Percentiles rank a stretch among this genome's conserved stretches.
These are phyloP conservation scores for Cathartes aura DNA, from an alignment of 2,113 vertebrate species.

Conservation along the genomic window DNA sequence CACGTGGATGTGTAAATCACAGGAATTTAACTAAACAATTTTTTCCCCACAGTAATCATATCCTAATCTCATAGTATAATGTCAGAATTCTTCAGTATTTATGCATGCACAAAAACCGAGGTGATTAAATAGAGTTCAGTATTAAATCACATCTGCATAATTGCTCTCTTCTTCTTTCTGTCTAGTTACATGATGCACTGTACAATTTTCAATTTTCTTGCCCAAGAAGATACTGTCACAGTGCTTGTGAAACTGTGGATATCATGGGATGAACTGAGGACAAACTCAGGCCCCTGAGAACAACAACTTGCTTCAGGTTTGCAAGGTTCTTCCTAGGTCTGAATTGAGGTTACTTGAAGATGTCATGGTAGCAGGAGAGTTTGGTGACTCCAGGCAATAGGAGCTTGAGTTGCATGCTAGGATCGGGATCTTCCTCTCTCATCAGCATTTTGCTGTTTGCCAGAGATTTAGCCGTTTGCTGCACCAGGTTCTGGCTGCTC, in stretches of 20 bases:
- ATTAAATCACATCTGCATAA: constrained; percentile 11
- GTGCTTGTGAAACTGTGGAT: background rate
- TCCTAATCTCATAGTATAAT: background rate
- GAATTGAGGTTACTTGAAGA: background rate
- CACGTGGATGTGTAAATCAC: background rate
- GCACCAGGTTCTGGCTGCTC: background rate
- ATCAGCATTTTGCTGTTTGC: background rate
- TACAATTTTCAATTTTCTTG: background rate
- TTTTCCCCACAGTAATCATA: background rate
- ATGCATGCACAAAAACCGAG: background rate
- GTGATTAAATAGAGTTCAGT: background rate
- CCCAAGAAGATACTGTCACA: background rate
- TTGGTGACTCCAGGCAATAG: background rate
- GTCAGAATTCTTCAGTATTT: background rate
- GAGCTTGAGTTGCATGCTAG: background rate
- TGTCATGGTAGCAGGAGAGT: background rate
- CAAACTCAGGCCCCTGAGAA: background rate
- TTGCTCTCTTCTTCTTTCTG: background rate
- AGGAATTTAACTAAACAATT: background rate
- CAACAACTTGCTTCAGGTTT: background rate
- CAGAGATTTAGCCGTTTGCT: background rate
- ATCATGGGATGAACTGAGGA: background rate
- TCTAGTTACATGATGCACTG: background rate
- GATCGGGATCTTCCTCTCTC: background rate
- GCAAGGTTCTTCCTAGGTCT: background rate